Evolutionary conservation across 2,797 vertebrate species (phyloP).

Genomic region (Sylvilagus floridanus): DNA sequence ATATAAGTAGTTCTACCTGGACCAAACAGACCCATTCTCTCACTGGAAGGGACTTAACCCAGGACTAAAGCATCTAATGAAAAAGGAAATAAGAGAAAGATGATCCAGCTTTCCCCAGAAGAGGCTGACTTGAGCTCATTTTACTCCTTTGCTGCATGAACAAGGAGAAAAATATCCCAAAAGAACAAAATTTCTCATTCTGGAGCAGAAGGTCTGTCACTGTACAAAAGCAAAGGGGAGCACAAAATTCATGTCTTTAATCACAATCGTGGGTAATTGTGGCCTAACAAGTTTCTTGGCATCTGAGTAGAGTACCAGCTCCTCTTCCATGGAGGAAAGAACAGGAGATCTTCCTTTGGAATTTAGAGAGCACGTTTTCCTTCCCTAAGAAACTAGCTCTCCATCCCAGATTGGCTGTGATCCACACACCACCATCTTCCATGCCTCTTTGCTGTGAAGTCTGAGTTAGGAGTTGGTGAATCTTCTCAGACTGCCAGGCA

Average conservation of each 20-base stretch:
- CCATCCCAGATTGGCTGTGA: not conserved
- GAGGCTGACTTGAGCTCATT: not conserved
- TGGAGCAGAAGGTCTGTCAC: not conserved
- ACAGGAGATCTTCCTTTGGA: not conserved
- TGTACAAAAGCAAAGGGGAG: not conserved
- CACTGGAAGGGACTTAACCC: not conserved
- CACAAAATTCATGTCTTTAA: constrained; percentile 35
- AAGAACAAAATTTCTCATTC: constrained; percentile 23
- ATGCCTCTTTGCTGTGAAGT: not conserved
- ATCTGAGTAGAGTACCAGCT: not conserved
- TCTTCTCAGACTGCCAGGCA: not conserved
- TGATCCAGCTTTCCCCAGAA: not conserved
- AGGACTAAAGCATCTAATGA: constrained; percentile 13
- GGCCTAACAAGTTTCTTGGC: constrained; percentile 20
- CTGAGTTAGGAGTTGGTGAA: not conserved
- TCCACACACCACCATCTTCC: not conserved
- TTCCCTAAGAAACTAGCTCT: constrained; percentile 3
- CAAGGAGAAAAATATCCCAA: not conserved
- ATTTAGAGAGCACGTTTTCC: not conserved
- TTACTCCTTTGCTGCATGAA: not conserved
- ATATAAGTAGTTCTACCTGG: not conserved
- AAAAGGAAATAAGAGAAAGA: constrained; percentile 40
- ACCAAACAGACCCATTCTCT: not conserved
- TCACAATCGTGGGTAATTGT: not conserved
- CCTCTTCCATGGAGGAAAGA: not conserved